These are phyloP conservation scores for Lophotis ruficrista DNA, from an alignment of 2,113 vertebrate genomes.

Conservation along the genomic window DNA sequence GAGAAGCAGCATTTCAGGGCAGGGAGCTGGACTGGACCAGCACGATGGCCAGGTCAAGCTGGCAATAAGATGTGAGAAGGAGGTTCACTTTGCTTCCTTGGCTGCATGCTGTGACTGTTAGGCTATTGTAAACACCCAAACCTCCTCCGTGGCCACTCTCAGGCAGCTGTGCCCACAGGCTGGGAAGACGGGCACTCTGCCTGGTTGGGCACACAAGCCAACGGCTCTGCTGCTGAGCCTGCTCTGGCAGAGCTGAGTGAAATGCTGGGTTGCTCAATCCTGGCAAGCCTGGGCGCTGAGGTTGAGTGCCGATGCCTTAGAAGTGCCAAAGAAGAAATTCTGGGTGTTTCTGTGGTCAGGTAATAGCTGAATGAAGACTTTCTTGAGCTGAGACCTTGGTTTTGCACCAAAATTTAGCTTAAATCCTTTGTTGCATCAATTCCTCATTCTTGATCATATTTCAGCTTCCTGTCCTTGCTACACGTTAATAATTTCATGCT, in stretches of 20 bases:
- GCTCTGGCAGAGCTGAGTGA: background rate
- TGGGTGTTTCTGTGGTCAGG: background rate
- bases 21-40: background rate
- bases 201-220: background rate
- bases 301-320: background rate
- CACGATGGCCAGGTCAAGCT: fast-evolving
- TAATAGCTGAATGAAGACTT: background rate
- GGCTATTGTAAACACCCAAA: background rate
- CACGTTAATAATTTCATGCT: fast-evolving
- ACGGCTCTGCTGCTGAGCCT: background rate
- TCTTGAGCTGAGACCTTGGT: background rate
- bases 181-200: background rate
- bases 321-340: background rate
- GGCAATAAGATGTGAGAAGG: background rate
- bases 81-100: background rate
- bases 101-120: background rate
- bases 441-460: background rate
- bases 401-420: background rate
- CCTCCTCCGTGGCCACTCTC: background rate
- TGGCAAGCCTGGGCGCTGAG: background rate
- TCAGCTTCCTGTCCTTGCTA: background rate
- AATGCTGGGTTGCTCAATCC: background rate
- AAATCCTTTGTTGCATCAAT: background rate
- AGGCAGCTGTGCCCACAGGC: background rate
- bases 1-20: fast-evolving